phyloP scores from a whole-genome alignment of 1,140 invertebrate species.

The Bombus pyrosoma region DNA sequence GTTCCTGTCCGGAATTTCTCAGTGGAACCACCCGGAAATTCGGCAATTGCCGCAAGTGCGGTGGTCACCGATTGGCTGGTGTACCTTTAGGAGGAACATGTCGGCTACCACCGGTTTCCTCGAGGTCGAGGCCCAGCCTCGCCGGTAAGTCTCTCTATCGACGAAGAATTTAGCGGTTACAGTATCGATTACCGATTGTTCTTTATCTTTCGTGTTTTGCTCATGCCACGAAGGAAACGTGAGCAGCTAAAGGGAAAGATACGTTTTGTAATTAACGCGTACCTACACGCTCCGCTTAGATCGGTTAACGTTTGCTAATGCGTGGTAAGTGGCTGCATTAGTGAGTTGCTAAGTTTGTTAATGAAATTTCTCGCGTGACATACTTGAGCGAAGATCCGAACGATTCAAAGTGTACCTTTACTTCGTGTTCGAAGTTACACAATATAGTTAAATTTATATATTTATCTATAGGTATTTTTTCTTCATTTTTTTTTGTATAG shows the following conservation, averaged over 20 bases:
- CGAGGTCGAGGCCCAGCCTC: conserved; percentile 77
- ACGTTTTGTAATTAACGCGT: background rate
- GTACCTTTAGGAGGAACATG: conserved; percentile 83
- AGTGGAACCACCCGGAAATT: conserved; percentile 89
- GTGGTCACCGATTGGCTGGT: conserved; percentile 87
- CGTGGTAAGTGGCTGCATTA: background rate
- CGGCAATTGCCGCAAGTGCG: conserved; percentile 90
- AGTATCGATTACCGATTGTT: background rate
- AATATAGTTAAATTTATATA: background rate
- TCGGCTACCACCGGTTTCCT: conserved; percentile 83
- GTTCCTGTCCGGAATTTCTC: conserved; percentile 89
- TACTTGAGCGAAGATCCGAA: background rate
- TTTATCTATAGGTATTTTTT: background rate
- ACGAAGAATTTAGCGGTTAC: background rate
- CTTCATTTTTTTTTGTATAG: background rate
- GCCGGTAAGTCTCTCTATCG: conserved; percentile 69
- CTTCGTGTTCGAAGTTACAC: background rate
- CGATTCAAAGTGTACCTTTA: background rate
- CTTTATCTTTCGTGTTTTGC: background rate
- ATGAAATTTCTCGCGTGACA: background rate
- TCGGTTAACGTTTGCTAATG: background rate
- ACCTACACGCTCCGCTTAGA: background rate
- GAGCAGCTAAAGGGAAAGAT: background rate
- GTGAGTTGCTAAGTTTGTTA: background rate
- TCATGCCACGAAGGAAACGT: background rate